Evolutionary conservation across 1,140 invertebrate genomes (phyloP).

Genomic region (Drosophila lowei): DNA sequence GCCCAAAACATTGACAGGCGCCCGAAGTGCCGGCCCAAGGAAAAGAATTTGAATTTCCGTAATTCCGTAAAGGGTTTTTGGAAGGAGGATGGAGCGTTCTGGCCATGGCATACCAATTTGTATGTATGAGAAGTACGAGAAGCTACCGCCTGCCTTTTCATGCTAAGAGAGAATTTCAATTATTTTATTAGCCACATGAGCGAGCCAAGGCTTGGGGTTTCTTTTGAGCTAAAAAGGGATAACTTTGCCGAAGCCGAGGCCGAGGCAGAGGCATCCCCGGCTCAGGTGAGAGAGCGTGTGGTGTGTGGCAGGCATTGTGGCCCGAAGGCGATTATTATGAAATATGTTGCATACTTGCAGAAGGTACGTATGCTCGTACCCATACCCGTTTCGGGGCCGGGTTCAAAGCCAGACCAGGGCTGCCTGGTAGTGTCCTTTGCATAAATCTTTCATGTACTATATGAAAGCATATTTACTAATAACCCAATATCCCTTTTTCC

Average conservation of each 20-base stretch:
- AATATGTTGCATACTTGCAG: slow-evolving; percentile 67
- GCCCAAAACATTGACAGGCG: slow-evolving; percentile 4
- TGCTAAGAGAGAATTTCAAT: slow-evolving; percentile 75
- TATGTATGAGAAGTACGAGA: slow-evolving; percentile 18
- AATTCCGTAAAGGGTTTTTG: slow-evolving; percentile 13
- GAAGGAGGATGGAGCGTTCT: slow-evolving; percentile 7
- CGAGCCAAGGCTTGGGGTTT: slow-evolving; percentile 53
- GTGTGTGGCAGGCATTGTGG: slow-evolving; percentile 63
- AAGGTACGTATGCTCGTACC: not conserved
- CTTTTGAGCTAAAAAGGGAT: slow-evolving; percentile 58
- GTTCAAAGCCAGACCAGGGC: slow-evolving; percentile 16
- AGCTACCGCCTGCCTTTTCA: slow-evolving; percentile 30
- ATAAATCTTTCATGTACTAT: slow-evolving; percentile 77
- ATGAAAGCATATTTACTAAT: slow-evolving; percentile 78
- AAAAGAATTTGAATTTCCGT: slow-evolving; percentile 32
- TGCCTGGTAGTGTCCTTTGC: slow-evolving; percentile 48
- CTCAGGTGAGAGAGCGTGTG: slow-evolving; percentile 52
- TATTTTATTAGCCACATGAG: slow-evolving; percentile 78
- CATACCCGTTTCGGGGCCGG: not conserved
- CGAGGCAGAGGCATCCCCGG: not conserved
- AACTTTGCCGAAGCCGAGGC: slow-evolving; percentile 28
- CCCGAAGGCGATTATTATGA: slow-evolving; percentile 74
- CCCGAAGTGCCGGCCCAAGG: not conserved
- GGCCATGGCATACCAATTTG: slow-evolving; percentile 46
- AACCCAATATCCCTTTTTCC: slow-evolving; percentile 73